A percentile compares a stretch with the other conserved stretches of the same genome.
These are phyloP conservation scores for Meloidogyne floridensis DNA, from an alignment of 1,140 invertebrate species.

Conservation along the genomic window DNA sequence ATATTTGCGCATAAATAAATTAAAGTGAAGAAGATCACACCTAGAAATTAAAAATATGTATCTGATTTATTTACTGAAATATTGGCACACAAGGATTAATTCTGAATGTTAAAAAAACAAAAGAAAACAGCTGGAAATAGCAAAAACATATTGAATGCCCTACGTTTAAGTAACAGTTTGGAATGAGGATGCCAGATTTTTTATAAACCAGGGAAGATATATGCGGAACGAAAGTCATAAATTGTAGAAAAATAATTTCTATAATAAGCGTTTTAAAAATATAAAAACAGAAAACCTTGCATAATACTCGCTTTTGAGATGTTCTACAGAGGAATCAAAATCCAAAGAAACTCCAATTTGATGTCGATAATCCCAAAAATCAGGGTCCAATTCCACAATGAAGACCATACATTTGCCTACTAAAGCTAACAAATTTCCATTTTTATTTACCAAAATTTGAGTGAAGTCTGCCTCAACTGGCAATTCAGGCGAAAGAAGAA, in stretches of 20 bases:
- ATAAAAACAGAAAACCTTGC: slow-evolving; percentile 15
- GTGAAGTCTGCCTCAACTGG: slow-evolving; percentile 21
- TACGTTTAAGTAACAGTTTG: too few relatives aligned
- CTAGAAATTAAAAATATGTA: not conserved
- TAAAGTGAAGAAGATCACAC: slow-evolving; percentile 19
- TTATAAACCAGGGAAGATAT: too few relatives aligned
- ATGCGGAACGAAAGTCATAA: too few relatives aligned
- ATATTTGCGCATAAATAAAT: slow-evolving; percentile 28
- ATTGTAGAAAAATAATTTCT: too few relatives aligned
- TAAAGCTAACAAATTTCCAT: slow-evolving; percentile 31
- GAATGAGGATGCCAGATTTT: too few relatives aligned
- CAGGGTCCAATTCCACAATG: slow-evolving; percentile 32
- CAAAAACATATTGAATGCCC: too few relatives aligned
- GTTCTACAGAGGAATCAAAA: slow-evolving; percentile 1
- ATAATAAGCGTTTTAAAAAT: not conserved
- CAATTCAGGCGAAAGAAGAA: slow-evolving; percentile 20
- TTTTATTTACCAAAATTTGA: slow-evolving; percentile 32
- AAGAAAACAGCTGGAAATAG: too few relatives aligned
- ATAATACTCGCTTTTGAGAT: slow-evolving; percentile 27
- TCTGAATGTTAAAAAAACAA: too few relatives aligned
- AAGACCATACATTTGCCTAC: slow-evolving; percentile 31
- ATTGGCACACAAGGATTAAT: not conserved
- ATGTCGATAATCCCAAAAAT: slow-evolving; percentile 21
- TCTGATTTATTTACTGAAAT: not conserved
- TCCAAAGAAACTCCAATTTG: slow-evolving; percentile 3